Conservation (phyloP, 2,888 invertebrate genomes). For the Eubasilissa splendida region DNA sequence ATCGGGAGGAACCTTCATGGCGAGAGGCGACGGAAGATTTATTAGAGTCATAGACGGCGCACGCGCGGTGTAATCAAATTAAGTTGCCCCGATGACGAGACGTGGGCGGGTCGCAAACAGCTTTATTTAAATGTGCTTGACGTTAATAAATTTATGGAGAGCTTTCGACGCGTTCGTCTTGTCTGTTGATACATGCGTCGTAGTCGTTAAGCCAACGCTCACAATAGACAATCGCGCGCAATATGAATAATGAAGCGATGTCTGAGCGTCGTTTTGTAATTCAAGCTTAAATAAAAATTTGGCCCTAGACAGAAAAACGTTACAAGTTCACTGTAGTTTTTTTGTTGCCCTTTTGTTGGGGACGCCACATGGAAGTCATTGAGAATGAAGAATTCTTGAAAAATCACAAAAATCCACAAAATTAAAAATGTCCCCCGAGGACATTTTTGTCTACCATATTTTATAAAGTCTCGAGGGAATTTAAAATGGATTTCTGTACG, state of each 20-base stretch:
- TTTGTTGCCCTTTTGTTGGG: neutral
- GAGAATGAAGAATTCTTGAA: too few species aligned
- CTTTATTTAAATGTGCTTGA: conserved; percentile 2
- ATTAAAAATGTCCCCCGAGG: too few species aligned
- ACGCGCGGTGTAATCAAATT: neutral
- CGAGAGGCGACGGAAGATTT: conserved; percentile 14
- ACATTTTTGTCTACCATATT: too few species aligned
- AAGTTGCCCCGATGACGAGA: neutral
- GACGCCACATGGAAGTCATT: neutral
- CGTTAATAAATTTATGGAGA: conserved; percentile 16
- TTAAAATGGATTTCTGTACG: too few species aligned
- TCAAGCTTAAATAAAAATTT: neutral
- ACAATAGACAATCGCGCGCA: neutral
- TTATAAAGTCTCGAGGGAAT: too few species aligned
- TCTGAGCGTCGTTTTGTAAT: too few species aligned
- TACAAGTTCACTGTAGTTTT: neutral
- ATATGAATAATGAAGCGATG: too few species aligned
- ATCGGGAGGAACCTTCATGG: neutral
- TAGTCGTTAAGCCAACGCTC: neutral
- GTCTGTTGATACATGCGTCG: neutral
- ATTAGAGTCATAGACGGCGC: neutral
- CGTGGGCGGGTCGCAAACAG: conserved; percentile 7
- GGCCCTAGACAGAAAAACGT: neutral
- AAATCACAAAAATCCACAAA: too few species aligned
- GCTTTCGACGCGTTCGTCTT: neutral